Percentiles rank a stretch among this genome's conserved stretches.
Conservation (phyloP, 2,113 vertebrate genomes). For the Bostrychus sinensis region DNA sequence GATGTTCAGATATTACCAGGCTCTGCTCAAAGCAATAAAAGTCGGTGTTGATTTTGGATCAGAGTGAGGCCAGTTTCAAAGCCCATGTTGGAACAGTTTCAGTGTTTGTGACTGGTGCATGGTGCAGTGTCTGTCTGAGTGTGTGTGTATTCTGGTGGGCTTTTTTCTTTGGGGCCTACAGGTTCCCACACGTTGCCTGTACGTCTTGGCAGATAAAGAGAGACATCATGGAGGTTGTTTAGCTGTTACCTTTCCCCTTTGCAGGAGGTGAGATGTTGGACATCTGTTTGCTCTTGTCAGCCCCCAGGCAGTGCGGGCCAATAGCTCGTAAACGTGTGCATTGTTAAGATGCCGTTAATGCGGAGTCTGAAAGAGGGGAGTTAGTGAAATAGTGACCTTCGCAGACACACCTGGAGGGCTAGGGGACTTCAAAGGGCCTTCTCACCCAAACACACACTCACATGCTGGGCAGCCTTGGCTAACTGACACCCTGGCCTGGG, state of each 20-base stretch:
- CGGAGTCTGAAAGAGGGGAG: constrained; percentile 52
- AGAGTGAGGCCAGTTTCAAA: constrained; percentile 30
- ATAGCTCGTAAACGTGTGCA: constrained; percentile 67
- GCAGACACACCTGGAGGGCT: constrained; percentile 77
- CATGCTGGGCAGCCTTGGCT: constrained; percentile 65
- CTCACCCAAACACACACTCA: constrained; percentile 61
- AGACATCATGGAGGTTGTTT: constrained; percentile 63
- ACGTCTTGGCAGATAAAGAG: constrained; percentile 60
- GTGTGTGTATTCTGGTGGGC: constrained; percentile 28
- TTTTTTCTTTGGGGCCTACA: constrained; percentile 49
- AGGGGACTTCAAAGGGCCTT: constrained; percentile 72
- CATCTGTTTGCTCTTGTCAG: constrained; percentile 83
- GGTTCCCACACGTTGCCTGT: constrained; percentile 68
- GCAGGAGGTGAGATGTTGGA: constrained; percentile 76
- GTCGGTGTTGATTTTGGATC: constrained; percentile 58
- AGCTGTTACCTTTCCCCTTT: constrained; percentile 69
- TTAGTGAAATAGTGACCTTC: constrained; percentile 65
- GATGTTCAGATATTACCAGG: constrained; percentile 61
- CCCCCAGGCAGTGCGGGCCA: constrained; percentile 52
- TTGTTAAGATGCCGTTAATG: constrained; percentile 73
- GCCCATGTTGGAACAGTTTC: constrained; percentile 45
- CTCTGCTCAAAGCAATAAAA: constrained; percentile 48
- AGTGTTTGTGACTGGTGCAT: constrained; percentile 24
- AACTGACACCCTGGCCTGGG: constrained; percentile 72
- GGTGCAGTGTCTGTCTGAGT: constrained; percentile 1